These are phyloP conservation scores for Meloe dianella DNA, from an alignment of 2,888 invertebrate genomes.

Conservation along the genomic window DNA sequence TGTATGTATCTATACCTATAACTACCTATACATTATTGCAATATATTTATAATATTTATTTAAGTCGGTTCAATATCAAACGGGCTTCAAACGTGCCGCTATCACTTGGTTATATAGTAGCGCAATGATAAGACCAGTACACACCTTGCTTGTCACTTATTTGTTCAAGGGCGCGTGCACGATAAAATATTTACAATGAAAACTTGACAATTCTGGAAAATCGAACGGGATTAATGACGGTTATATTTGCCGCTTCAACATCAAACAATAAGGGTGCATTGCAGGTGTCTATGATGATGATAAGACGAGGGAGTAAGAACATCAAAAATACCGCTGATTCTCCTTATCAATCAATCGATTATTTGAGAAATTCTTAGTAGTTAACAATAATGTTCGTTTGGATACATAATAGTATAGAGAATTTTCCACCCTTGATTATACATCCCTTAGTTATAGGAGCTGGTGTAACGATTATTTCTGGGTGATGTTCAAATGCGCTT, in stretches of 20 bases:
- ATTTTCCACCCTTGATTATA: background rate
- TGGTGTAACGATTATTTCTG: slow-evolving; percentile 1
- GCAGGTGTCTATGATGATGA: background rate
- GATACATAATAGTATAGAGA: no score
- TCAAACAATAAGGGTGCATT: background rate
- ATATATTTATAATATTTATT: background rate
- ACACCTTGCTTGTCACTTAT: slow-evolving; percentile 36
- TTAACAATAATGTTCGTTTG: background rate
- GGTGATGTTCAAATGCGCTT: background rate
- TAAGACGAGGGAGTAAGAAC: background rate
- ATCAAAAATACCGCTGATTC: background rate
- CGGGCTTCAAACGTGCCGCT: slow-evolving; percentile 45
- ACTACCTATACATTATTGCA: background rate
- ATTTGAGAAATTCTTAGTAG: background rate
- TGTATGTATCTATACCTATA: background rate
- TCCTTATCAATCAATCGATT: background rate
- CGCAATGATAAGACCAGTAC: slow-evolving; percentile 42
- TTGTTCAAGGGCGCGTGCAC: slow-evolving; percentile 30
- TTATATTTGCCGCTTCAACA: background rate
- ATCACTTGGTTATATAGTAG: slow-evolving; percentile 49
- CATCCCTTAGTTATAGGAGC: background rate
- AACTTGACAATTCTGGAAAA: background rate
- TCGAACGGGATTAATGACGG: background rate
- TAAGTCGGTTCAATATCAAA: slow-evolving; percentile 37
- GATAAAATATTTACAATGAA: slow-evolving; percentile 3